phyloP scores from a whole-genome alignment of 2,113 vertebrate genomes.

The Xiphorhynchus elegans region DNA sequence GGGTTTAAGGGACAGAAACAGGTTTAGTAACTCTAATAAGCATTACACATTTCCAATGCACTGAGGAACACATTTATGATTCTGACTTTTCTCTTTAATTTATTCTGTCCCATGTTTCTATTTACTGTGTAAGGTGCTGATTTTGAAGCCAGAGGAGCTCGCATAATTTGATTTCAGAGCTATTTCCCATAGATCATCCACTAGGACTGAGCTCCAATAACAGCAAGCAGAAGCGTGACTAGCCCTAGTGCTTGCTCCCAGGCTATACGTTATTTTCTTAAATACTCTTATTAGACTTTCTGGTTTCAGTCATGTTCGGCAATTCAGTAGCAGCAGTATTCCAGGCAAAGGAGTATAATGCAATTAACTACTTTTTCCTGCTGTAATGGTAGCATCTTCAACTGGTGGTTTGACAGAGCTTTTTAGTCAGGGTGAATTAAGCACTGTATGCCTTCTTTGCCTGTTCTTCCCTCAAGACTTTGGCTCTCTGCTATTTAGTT shows the following conservation, averaged over 20 bases:
- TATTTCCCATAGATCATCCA: background rate
- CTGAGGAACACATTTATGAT: background rate
- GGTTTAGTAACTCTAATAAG: background rate
- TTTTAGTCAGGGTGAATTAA: conserved; percentile 60
- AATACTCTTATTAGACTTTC: background rate
- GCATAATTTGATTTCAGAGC: conserved; percentile 14
- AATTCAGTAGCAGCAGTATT: conserved; percentile 26
- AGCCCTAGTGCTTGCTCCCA: background rate
- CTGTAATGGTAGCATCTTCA: conserved; percentile 46
- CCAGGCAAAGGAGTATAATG: conserved; percentile 8
- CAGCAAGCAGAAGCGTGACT: background rate
- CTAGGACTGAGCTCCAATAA: background rate
- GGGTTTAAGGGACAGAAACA: background rate
- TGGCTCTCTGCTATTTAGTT: conserved; percentile 54
- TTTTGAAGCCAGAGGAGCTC: background rate
- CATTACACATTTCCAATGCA: background rate
- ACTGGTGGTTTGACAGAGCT: conserved; percentile 34
- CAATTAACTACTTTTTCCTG: conserved; percentile 13
- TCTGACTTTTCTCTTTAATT: background rate
- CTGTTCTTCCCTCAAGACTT: conserved; percentile 45
- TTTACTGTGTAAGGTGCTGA: background rate
- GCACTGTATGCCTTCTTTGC: conserved; percentile 32
- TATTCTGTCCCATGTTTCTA: conserved; percentile 6
- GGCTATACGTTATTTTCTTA: background rate
- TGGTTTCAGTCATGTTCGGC: background rate